Evolutionary conservation across 2,888 invertebrate genomes (phyloP).

Genomic region (Lumbricus terrestris): DNA sequence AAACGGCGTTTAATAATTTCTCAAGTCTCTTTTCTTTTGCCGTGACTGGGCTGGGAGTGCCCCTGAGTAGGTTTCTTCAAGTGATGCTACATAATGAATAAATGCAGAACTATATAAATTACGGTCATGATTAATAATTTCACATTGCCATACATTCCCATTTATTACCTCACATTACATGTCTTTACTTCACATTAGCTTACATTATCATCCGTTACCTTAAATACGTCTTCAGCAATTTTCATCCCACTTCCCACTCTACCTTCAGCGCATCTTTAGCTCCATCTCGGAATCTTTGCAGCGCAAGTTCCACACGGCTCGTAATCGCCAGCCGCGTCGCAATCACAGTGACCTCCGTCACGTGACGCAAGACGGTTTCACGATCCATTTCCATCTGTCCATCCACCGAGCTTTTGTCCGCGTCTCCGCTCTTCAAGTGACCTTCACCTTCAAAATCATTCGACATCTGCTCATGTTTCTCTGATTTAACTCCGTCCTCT

Average conservation of each 20-base stretch:
- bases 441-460: neutral
- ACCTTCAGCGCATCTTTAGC: neutral
- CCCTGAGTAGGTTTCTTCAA: too few species aligned
- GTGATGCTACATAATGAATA: too few species aligned
- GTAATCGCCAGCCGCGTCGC: neutral
- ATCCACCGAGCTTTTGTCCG: neutral
- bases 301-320: neutral
- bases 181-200: too few species aligned
- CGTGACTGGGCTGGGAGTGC: too few species aligned
- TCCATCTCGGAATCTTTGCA: neutral
- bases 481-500: neutral
- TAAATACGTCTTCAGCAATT: neutral
- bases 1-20: too few species aligned
- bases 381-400: neutral
- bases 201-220: neutral
- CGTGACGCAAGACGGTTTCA: neutral
- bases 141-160: too few species aligned
- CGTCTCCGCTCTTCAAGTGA: neutral
- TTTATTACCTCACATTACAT: too few species aligned
- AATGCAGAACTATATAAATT: too few species aligned
- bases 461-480: neutral
- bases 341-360: neutral
- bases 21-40: too few species aligned
- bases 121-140: too few species aligned
- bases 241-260: neutral